Evolutionary conservation across 1,140 invertebrate genomes (phyloP), one percentile per base, ranked within the genome.

Genomic region (Palaemon carinicauda): DNA sequence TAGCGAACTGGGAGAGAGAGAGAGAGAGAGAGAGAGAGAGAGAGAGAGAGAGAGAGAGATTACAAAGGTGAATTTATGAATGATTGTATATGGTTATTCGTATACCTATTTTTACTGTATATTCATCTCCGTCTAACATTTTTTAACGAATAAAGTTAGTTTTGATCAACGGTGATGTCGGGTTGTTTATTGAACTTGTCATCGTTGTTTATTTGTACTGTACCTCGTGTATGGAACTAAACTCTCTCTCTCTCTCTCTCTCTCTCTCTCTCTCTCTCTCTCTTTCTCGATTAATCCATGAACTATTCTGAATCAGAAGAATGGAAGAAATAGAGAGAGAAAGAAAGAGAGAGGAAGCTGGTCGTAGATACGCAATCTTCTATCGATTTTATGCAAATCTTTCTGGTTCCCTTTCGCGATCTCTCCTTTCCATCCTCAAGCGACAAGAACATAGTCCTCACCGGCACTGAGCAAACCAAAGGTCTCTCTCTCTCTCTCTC

Each of bases 381-480:
- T 80, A 80, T 80, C 56, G 78, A 80, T 80, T 80, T 80, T 80
- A 80, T 80, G 78, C 78, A 80, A 80, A 80, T 80, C 54, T 80
- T 80, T 60, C 78, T 69, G 52, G 31, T 80, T 60, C 54, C 54
- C 78, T 60, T 80, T 60, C 78, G 54, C 78, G 53, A 80, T 80
- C 78, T 80, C 78, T 33, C 78, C 24, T 7, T n/a, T 4, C 21
- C 19, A 17, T 51, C 54, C 77, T 60, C 31, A 21, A 29, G 21
- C 50, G 50, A 79, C 77, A 79, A 51, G 52, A n/a, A 29, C 75
- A 27, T 19, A 56, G 50, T 31, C 15, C 17, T 31, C 65, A 31
- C 65, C 21, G 65, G 24, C 24, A 31, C 65, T 69, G 65, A 69
- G 65, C 65, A 69, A 69, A 69, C 65, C 65, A 27, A 73, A 24